Evolutionary conservation across 2,113 vertebrate species (phyloP), one percentile per base, ranked within the genome.

Genomic region (Colaptes auratus): DNA sequence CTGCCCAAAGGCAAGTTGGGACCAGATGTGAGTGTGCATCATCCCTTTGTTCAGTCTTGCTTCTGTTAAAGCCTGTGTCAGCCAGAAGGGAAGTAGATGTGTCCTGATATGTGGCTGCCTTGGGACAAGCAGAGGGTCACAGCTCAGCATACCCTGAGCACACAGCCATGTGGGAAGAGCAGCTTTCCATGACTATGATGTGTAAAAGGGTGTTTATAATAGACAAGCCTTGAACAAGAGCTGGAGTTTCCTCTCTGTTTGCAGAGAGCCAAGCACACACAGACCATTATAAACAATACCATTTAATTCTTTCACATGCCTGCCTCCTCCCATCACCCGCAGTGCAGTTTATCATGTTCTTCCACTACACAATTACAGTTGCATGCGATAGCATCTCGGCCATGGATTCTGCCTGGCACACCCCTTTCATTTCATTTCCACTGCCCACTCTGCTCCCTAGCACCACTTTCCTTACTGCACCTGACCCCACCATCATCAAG

Each of bases 351-450:
- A 92, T 90, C 80, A 0, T 28, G 70, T 93, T 86, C 95, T 88
- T 88, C 90, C 95, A 95, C 77, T 27, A 12, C 89, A 83, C 93
- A 93, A 70, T 92, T 46, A 64, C 81, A 71, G 13, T 6, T 48
- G 6, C 9, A 3, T 48, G 91, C 13, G 94, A 97, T 95, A 95
- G 85, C 82, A 97, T 97, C 96, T 83, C 65, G 21, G 93, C 88
- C 91, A 0, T 20, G 55, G 64, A 10, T 5, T 90, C 95, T 82
- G 93, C 92, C 85, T 93, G 92, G 89, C 95, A 94, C 95, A 88
- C 84, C 96, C 96, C 88, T 89, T 64, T 35, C 91, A 85, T 82
- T 96, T 95, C 96, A 85, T 82, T 96, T 95, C 96, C 96, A 96
- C 84, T 53, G 73, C 70, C 88, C 82, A 11, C 93, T 48, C 86